Evolutionary conservation across 2,797 vertebrate genomes (phyloP).

Genomic region (Epinephelus coioides): DNA sequence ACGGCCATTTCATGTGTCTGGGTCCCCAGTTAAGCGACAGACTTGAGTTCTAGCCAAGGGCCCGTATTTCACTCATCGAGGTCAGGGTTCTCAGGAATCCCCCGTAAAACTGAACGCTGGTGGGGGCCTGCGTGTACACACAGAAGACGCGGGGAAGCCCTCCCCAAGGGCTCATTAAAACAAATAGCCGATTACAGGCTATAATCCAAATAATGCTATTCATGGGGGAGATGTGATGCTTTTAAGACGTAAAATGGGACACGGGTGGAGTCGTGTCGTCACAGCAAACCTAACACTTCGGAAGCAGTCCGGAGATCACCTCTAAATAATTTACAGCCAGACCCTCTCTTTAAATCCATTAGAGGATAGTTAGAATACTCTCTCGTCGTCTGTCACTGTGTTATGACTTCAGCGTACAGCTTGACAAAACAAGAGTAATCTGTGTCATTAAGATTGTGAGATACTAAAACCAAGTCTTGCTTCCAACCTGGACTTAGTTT

Average conservation of each 20-base stretch:
- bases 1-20: conserved; percentile 84
- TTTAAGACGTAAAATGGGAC: conserved; percentile 61
- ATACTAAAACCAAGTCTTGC: conserved; percentile 33
- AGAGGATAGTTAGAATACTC: conserved; percentile 53
- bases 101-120: conserved; percentile 76
- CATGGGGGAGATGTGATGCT: conserved; percentile 60
- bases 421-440: conserved; percentile 75
- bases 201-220: conserved; percentile 80
- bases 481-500: conserved; percentile 46
- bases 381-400: conserved; percentile 54
- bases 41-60: conserved; percentile 85
- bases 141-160: conserved; percentile 68
- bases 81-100: conserved; percentile 85
- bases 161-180: conserved; percentile 81
- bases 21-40: conserved; percentile 84
- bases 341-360: conserved; percentile 63
- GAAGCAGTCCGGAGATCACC: conserved; percentile 50
- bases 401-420: conserved; percentile 67
- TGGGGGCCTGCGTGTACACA: conserved; percentile 47
- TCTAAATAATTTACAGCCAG: conserved; percentile 75
- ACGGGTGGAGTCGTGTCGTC: conserved; percentile 60
- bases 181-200: conserved; percentile 78
- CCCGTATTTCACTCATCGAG: conserved; percentile 87
- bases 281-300: conserved; percentile 52
- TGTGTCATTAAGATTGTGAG: conserved; percentile 56